Conservation (phyloP, 92 coral and sea anemone species). For the Meandrina meandrites region DNA sequence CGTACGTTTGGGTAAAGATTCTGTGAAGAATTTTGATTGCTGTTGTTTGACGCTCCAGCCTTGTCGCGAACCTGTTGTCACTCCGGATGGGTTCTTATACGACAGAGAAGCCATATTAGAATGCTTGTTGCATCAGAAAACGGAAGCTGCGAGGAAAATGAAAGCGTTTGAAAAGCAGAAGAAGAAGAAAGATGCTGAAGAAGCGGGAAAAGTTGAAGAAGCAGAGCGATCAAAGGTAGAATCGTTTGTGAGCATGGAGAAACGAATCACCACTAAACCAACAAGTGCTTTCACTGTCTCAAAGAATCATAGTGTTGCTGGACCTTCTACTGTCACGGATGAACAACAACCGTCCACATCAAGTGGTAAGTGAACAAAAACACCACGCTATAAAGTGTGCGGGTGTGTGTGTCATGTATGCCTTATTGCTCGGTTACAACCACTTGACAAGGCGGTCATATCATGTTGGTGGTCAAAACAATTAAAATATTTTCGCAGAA, state of each 20-base stretch:
- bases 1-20: slow-evolving; percentile 93
- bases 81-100: slow-evolving; percentile 87
- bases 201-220: slow-evolving; percentile 62
- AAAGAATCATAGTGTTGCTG: slow-evolving; percentile 41
- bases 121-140: slow-evolving; percentile 93
- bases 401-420: not conserved
- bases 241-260: slow-evolving; percentile 86
- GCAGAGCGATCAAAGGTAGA: slow-evolving; percentile 80
- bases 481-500: too few relatives aligned
- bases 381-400: not conserved
- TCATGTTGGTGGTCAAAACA: too few relatives aligned
- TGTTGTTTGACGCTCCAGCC: slow-evolving; percentile 94
- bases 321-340: slow-evolving; percentile 15
- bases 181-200: slow-evolving; percentile 74
- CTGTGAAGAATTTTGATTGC: slow-evolving; percentile 95
- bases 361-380: slow-evolving; percentile 50
- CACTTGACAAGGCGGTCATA: too few relatives aligned
- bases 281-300: slow-evolving; percentile 70
- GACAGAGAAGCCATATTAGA: slow-evolving; percentile 95
- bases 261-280: slow-evolving; percentile 87
- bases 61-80: slow-evolving; percentile 91
- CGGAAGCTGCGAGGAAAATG: slow-evolving; percentile 82
- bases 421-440: not conserved
- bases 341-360: slow-evolving; percentile 70
- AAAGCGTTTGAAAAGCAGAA: slow-evolving; percentile 95